Percentiles rank a stretch among this genome's conserved stretches.
These are phyloP conservation scores for Mesoligia furuncula DNA, from an alignment of 2,888 invertebrate species.

Conservation along the genomic window DNA sequence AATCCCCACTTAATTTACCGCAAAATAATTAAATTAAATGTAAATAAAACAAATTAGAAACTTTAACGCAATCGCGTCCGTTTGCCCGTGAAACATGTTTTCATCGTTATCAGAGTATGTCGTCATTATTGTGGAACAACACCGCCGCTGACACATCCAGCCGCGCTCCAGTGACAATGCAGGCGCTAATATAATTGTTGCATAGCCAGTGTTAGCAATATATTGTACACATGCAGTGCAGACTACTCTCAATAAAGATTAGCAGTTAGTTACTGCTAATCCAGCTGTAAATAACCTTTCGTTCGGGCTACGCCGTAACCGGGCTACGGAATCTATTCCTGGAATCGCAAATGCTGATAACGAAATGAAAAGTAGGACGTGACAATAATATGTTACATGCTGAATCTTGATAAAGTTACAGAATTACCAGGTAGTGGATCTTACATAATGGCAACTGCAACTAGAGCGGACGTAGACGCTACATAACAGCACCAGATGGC, in stretches of 20 bases:
- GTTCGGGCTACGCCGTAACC: slow-evolving; percentile 10
- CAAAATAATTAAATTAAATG: slow-evolving; percentile 52
- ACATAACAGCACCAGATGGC: slow-evolving; percentile 66
- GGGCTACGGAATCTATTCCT: slow-evolving; percentile 14
- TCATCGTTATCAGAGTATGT: slow-evolving; percentile 87
- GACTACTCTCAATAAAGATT: neutral
- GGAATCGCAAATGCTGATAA: slow-evolving; percentile 35
- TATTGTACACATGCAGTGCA: slow-evolving; percentile 23
- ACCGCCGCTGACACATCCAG: slow-evolving; percentile 73
- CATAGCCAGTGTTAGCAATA: slow-evolving; percentile 29
- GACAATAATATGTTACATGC: slow-evolving; percentile 43
- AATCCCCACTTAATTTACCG: slow-evolving; percentile 12
- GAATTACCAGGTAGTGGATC: slow-evolving; percentile 40
- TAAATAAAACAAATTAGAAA: slow-evolving; percentile 58
- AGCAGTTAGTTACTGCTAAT: no score
- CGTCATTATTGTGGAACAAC: slow-evolving; percentile 83
- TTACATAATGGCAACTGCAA: slow-evolving; percentile 65
- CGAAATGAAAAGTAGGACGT: slow-evolving; percentile 49
- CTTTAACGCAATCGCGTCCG: slow-evolving; percentile 55
- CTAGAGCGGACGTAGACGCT: slow-evolving; percentile 55
- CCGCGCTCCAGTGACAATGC: slow-evolving; percentile 74
- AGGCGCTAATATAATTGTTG: slow-evolving; percentile 57
- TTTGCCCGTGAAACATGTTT: slow-evolving; percentile 74
- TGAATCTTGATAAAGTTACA: slow-evolving; percentile 54
- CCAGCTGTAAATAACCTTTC: neutral